phyloP scores from a whole-genome alignment of 1,140 invertebrate genomes.

The Elymnias hypermnestra region DNA sequence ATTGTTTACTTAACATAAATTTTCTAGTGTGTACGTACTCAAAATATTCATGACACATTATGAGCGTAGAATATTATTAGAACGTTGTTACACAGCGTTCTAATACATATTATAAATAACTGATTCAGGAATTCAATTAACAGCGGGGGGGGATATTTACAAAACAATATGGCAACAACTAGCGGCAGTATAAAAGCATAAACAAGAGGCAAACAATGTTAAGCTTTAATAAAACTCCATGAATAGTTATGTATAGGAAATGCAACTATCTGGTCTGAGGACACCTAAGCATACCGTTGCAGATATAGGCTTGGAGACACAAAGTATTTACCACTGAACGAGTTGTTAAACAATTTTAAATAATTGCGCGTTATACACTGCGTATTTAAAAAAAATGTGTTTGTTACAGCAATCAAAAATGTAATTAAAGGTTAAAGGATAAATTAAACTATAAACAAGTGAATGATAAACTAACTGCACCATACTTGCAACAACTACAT shows the following conservation, averaged over 20 bases:
- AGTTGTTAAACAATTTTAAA: constrained; percentile 43
- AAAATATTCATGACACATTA: constrained; percentile 25
- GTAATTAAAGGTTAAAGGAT: too few species aligned
- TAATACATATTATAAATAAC: constrained; percentile 28
- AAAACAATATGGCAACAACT: constrained; percentile 44
- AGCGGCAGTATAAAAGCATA: constrained; percentile 39
- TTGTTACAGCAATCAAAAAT: too few species aligned
- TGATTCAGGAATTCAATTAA: constrained; percentile 33
- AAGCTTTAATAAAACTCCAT: constrained; percentile 66
- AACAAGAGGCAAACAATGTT: constrained; percentile 56
- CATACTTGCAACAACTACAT: too few species aligned
- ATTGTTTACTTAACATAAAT: constrained; percentile 12
- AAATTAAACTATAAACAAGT: too few species aligned
- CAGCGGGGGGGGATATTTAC: constrained; percentile 34
- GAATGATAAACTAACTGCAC: too few species aligned
- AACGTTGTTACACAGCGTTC: constrained; percentile 21
- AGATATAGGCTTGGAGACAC: constrained; percentile 68
- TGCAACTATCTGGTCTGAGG: constrained; percentile 68
- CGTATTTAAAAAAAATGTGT: constrained; percentile 9
- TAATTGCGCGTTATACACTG: constrained; percentile 29
- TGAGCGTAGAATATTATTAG: constrained; percentile 23
- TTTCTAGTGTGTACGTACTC: constrained; percentile 15
- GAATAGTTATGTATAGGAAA: constrained; percentile 66
- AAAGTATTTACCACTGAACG: constrained; percentile 53
- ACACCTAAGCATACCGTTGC: constrained; percentile 64